Evolutionary conservation across 2,113 vertebrate genomes (phyloP), one percentile per base, ranked within the genome.

Genomic region (Rhombomys opimus): DNA sequence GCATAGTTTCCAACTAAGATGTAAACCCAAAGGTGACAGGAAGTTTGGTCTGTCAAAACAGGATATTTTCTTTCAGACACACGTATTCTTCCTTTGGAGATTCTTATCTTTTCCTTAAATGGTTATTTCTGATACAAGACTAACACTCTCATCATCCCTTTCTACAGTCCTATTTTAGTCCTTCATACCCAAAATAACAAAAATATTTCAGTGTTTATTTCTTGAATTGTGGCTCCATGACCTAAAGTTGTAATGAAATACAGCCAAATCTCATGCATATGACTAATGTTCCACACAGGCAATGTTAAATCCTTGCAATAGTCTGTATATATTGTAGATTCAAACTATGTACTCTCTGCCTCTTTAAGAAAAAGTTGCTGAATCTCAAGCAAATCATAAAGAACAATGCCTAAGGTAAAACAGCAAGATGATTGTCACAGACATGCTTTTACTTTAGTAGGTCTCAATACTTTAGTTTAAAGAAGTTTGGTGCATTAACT

Each of bases 81-180:
- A 52, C n/a, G 1, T 1, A 35, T 27, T 9, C 41, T 85, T 61
- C 23, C 38, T 38, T 46, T 17, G 84, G 20, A 22, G 30, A 65
- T 41, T 93, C 65, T 91, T 15, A 54, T 85, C n/a, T 87, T 18
- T 86, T 87, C n/a, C 23, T 95, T 89, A 23, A 68, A 90, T 67
- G 11, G 30, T 85, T 57, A 32, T 76, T 41, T 12, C 10, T 93
- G 46, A 38, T 67, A 25, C 30, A 96, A n/a, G 82, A 22, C 61
- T 81, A 41, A 68, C 1, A 30, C 10, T 61, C 8, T 38, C 27
- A 13, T 12, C 7, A 10, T 5, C 0, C 7, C 35, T 23, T 85
- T 90, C 61, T n/a, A 72, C 5, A 6, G 20, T 59, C 46, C 15
- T 27, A 4, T 52, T 87, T 84, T 87, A 84, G 12, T 22, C 0